These are phyloP conservation scores for Habroteleia sp. DNA, from an alignment of 2,888 invertebrate genomes.

Conservation along the genomic window DNA sequence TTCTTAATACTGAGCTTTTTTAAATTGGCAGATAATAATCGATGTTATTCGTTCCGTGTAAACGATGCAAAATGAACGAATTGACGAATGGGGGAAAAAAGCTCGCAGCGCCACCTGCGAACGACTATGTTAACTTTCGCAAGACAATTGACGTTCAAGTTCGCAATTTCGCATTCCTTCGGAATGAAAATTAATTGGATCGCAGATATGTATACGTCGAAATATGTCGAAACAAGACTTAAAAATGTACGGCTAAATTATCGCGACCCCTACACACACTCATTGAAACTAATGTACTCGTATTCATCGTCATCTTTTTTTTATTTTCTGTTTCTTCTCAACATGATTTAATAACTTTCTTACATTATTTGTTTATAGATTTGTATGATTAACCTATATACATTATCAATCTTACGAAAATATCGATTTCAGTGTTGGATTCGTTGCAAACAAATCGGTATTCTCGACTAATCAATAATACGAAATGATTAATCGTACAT, in stretches of 20 bases:
- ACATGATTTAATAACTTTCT: conserved; percentile 58
- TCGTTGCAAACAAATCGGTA: conserved; percentile 59
- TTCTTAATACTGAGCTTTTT: conserved; percentile 38
- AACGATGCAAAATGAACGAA: conserved; percentile 8
- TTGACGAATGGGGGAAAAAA: no score
- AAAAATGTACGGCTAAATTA: conserved; percentile 35
- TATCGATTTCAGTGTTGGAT: conserved; percentile 51
- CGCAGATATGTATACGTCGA: conserved; percentile 46
- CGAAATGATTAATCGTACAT: conserved; percentile 60
- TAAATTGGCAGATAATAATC: conserved; percentile 47
- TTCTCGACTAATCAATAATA: conserved; percentile 60
- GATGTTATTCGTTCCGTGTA: conserved; percentile 8
- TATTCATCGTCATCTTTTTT: conserved; percentile 25
- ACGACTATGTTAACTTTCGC: conserved; percentile 24
- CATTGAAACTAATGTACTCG: conserved; percentile 49
- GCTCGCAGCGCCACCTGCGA: conserved; percentile 34
- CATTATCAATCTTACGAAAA: conserved; percentile 62
- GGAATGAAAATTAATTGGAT: conserved; percentile 41
- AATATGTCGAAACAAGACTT: conserved; percentile 49
- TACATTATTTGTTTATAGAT: conserved; percentile 29
- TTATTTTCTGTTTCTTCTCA: conserved; percentile 40
- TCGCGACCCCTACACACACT: conserved; percentile 46
- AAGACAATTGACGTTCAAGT: conserved; percentile 22
- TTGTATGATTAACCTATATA: conserved; percentile 59
- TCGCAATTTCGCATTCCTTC: background rate